A percentile compares a stretch with the other conserved stretches of the same genome.
Conservation (phyloP, 2,797 vertebrate species). For the Aplochiton taeniatus region DNA sequence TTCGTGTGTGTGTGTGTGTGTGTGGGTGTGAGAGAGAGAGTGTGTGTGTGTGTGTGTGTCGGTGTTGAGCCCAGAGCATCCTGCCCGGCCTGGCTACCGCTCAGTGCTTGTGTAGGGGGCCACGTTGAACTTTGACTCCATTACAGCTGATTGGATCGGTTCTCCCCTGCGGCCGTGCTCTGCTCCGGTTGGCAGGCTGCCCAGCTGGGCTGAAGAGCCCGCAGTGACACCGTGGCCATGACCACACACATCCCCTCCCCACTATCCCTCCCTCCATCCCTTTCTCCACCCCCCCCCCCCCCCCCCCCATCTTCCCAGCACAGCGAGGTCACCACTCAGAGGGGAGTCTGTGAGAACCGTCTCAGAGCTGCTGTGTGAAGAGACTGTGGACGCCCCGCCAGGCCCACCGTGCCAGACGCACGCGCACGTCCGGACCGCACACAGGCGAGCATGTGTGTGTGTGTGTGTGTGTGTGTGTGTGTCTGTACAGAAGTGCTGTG, state of each 20-base stretch:
- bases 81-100: background rate
- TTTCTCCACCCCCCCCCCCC: background rate
- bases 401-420: no score
- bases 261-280: background rate
- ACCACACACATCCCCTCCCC: no score
- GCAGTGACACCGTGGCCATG: background rate
- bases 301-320: no score
- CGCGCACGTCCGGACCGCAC: no score
- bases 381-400: no score
- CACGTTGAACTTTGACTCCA: background rate
- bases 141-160: constrained; percentile 10
- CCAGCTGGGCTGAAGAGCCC: background rate
- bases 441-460: constrained; percentile 1
- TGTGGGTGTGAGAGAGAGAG: background rate
- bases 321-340: no score
- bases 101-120: background rate
- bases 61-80: background rate
- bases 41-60: constrained; percentile 4
- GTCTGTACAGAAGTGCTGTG: background rate
- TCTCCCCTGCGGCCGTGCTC: background rate
- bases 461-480: background rate
- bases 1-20: background rate
- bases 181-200: background rate
- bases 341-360: no score
- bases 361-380: no score